Percentiles rank a stretch among this genome's conserved stretches.
These are phyloP conservation scores for Pharmacophagus antenor DNA, from an alignment of 2,888 invertebrate species.

Conservation along the genomic window DNA sequence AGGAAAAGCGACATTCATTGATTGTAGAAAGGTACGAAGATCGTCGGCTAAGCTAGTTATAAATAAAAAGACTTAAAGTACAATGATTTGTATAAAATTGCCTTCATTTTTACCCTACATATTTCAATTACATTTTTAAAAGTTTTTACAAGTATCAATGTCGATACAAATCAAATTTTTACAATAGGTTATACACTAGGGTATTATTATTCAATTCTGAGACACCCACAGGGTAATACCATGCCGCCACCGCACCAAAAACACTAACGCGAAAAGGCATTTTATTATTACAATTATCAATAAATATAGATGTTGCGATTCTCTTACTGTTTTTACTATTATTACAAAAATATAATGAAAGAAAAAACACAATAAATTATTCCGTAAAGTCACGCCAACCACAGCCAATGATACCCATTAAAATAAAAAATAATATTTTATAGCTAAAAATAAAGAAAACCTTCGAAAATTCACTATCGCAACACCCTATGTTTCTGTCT, in stretches of 20 bases:
- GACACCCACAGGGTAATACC: neutral
- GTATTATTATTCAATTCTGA: neutral
- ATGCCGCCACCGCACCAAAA: neutral
- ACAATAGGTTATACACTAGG: too few species aligned
- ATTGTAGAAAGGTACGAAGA: too few species aligned
- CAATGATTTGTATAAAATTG: too few species aligned
- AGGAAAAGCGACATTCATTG: too few species aligned
- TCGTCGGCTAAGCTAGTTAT: too few species aligned
- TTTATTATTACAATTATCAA: neutral
- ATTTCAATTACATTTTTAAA: too few species aligned
- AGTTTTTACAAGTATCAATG: too few species aligned
- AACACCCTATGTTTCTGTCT: too few species aligned
- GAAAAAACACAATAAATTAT: neutral
- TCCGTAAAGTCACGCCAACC: constrained; percentile 7
- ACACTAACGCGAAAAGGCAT: neutral
- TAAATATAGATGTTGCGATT: neutral
- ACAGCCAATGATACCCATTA: neutral
- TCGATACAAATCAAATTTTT: too few species aligned
- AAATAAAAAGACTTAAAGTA: too few species aligned
- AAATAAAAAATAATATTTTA: neutral
- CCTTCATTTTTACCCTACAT: too few species aligned
- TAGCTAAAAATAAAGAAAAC: neutral
- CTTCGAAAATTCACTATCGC: neutral
- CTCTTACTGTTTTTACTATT: neutral
- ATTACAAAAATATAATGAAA: neutral